phyloP scores from a whole-genome alignment of 2,888 invertebrate species.

The Hypomecis punctinalis region DNA sequence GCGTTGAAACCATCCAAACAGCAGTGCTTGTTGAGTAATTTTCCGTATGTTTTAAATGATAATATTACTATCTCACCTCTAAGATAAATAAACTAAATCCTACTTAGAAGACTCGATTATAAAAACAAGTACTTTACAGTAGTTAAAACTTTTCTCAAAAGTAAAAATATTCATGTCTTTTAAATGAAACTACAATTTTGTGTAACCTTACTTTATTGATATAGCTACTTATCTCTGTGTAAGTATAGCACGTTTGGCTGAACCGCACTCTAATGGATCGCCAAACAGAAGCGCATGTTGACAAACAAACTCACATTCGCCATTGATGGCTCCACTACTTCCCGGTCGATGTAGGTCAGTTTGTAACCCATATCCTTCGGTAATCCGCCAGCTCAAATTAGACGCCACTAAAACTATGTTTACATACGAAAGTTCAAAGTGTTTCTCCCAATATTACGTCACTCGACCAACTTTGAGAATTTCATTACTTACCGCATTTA shows the following conservation, averaged over 20 bases:
- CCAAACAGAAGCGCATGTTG: conserved; percentile 68
- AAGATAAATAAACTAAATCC: no score
- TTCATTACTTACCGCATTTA: conserved; percentile 21
- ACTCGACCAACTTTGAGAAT: conserved; percentile 23
- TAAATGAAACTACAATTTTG: background rate
- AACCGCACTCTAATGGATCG: conserved; percentile 73
- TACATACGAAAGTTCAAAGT: conserved; percentile 38
- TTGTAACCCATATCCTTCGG: conserved; percentile 46
- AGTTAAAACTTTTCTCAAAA: no score
- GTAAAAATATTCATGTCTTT: background rate
- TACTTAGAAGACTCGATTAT: no score
- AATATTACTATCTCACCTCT: no score
- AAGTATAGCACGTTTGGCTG: conserved; percentile 44
- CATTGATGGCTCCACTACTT: conserved; percentile 47
- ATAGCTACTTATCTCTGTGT: background rate
- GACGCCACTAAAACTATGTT: conserved; percentile 41
- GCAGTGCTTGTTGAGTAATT: no score
- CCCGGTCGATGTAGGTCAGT: conserved; percentile 47
- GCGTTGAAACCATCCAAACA: no score
- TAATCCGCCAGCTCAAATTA: conserved; percentile 41
- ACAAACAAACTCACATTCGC: conserved; percentile 49
- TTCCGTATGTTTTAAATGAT: no score
- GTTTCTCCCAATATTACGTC: conserved; percentile 23
- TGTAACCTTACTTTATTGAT: background rate
- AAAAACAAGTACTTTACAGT: no score